Base-by-base conservation (phyloP, 1,140 invertebrate genomes). In the Calephelis nemesis region DNA sequence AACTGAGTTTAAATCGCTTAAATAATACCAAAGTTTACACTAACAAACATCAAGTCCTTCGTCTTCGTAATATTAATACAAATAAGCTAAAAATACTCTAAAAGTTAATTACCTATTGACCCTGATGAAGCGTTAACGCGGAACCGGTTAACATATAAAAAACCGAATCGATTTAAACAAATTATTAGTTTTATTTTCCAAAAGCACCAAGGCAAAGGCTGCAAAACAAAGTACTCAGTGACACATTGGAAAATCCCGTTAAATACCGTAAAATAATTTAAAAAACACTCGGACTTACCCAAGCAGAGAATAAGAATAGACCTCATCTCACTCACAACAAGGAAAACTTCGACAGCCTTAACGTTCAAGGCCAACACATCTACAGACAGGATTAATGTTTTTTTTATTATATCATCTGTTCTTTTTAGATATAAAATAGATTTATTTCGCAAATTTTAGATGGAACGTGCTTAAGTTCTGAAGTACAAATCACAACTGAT, bases 301-400 rank as follows among this genome's bases (percentile, higher is more conserved):
- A 78, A 73, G 70, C 73, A 76, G 47, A 76, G 45, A 54, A 74
- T 63, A 52, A 74, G 52, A 67, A 73, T 69, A 49, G 71, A 78
- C 69, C 49, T 72, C 77, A 78, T 78, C 77, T 72, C 72, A 63
- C 64, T 66, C 66, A 66, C 69, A 50, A 76, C 72, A 70, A 78
- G 74, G 73, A 78, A 78, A 73, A 76, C 63, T 69, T 50, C 66
- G 9, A 65, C 47, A 65, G 48, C 66, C 60, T 60, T 67, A 68
- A 60, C 15, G 10, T 47, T 68, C 73, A 74, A 74, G 69, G 73
- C 47, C 67, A 48, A 42, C 15, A 19, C 66, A 65, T 49, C 63
- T 63, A 47, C 42, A 62, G 54, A 42, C 40, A 62, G 30, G 48
- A 58, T 39, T 58, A 15, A 11, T 15, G 19, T 10, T 58, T 58